Evolutionary conservation across 2,113 vertebrate species (phyloP).

Genomic region (Speoplatyrhinus poulsoni): DNA sequence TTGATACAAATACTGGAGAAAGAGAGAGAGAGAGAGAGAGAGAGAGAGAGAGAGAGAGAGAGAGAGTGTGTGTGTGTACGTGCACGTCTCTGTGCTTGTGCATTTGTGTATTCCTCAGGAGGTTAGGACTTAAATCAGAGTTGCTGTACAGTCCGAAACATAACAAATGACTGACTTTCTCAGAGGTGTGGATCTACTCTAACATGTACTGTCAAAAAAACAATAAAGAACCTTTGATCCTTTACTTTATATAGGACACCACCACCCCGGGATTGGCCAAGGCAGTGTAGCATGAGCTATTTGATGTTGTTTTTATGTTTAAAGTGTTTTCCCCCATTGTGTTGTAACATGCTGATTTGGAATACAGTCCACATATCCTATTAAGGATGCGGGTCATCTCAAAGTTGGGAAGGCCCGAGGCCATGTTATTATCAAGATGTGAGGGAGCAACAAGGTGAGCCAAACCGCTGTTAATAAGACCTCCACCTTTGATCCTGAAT

Average conservation of each 20-base stretch:
- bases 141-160: no score
- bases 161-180: background rate
- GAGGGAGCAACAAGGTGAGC: background rate
- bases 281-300: background rate
- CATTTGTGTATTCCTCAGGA: no score
- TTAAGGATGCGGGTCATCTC: slow-evolving; percentile 5
- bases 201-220: background rate
- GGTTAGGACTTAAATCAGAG: no score
- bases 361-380: slow-evolving; percentile 4
- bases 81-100: no score
- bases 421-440: background rate
- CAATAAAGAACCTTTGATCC: background rate
- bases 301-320: background rate
- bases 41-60: no score
- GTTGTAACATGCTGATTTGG: background rate
- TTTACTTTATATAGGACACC: no score
- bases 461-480: background rate
- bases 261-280: background rate
- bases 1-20: no score
- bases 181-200: background rate
- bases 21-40: no score
- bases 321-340: no score
- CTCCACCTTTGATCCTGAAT: background rate
- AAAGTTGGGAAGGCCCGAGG: background rate
- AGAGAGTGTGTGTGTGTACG: no score